These are phyloP conservation scores for Drosophila orosa DNA, from an alignment of 1,140 invertebrate species.

Conservation along the genomic window DNA sequence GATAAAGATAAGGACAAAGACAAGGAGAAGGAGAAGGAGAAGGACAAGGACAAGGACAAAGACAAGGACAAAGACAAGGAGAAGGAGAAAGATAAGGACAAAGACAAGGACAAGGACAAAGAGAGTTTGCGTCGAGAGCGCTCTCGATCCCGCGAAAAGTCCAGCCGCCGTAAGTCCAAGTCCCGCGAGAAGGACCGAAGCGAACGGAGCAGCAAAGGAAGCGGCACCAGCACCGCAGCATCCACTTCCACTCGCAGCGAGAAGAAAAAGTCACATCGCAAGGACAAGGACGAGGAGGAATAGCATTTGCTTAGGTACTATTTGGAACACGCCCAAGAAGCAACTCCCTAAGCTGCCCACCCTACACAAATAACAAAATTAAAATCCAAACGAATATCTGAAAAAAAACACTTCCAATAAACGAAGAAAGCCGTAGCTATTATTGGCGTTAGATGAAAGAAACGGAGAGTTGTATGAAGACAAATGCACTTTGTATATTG, in stretches of 20 bases:
- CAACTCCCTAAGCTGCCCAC: slow-evolving; percentile 36
- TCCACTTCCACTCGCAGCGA: slow-evolving; percentile 79
- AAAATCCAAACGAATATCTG: slow-evolving; percentile 8
- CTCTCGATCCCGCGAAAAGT: slow-evolving; percentile 86
- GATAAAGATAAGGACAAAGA: slow-evolving; percentile 82
- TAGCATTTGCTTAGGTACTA: slow-evolving; percentile 76
- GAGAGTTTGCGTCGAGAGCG: slow-evolving; percentile 85
- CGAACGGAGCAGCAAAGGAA: slow-evolving; percentile 84
- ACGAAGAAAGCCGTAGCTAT: slow-evolving; percentile 17
- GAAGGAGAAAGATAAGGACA: slow-evolving; percentile 74
- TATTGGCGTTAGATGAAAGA: neutral
- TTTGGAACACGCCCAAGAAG: slow-evolving; percentile 35
- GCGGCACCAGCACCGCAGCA: slow-evolving; percentile 46
- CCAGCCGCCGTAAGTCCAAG: slow-evolving; percentile 86
- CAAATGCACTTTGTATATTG: slow-evolving; percentile 12
- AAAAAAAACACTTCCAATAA: slow-evolving; percentile 59
- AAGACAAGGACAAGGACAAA: slow-evolving; percentile 45
- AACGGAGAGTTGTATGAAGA: neutral
- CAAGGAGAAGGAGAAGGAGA: slow-evolving; percentile 62
- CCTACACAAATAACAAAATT: slow-evolving; percentile 10
- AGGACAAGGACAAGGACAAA: slow-evolving; percentile 49
- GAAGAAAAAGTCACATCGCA: slow-evolving; percentile 88
- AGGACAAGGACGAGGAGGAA: slow-evolving; percentile 87
- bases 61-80: slow-evolving; percentile 74
- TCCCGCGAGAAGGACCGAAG: slow-evolving; percentile 86